Evolutionary conservation across 1,140 invertebrate genomes (phyloP).

Genomic region (Acromyrmex echinatior): DNA sequence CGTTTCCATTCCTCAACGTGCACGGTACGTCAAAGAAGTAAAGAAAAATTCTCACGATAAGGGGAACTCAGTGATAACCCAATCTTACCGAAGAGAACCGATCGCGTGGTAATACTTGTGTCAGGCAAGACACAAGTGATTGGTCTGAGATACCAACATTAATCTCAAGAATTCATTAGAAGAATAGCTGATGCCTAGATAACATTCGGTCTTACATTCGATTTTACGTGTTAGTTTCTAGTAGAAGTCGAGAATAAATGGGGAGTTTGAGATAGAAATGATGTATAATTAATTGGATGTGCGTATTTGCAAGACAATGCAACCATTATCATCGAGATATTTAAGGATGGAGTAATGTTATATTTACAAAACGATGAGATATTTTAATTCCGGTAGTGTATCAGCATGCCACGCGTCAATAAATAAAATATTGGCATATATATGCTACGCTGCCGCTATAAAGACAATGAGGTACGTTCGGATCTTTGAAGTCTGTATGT

Average conservation of each 20-base stretch:
- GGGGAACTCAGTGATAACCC: conserved; percentile 72
- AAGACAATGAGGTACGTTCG: background rate
- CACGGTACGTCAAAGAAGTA: conserved; percentile 45
- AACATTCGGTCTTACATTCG: background rate
- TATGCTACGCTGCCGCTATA: background rate
- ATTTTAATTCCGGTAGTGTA: conserved; percentile 27
- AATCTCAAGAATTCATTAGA: background rate
- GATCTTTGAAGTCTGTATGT: background rate
- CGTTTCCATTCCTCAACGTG: conserved; percentile 24
- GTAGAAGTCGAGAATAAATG: background rate
- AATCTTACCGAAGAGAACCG: conserved; percentile 24
- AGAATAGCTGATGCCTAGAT: background rate
- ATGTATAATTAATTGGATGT: background rate
- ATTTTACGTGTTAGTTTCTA: background rate
- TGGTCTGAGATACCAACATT: conserved; percentile 7
- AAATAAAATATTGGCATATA: background rate
- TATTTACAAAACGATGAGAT: conserved; percentile 1
- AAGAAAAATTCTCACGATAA: conserved; percentile 67
- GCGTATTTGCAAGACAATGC: background rate
- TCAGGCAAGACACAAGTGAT: background rate
- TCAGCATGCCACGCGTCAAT: too few relatives aligned
- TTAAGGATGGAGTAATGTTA: background rate
- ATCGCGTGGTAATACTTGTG: background rate
- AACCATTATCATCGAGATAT: conserved; percentile 7
- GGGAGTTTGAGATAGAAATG: background rate